These are phyloP conservation scores for Lepidochrysops patricia DNA, from an alignment of 2,888 invertebrate genomes.

Conservation along the genomic window DNA sequence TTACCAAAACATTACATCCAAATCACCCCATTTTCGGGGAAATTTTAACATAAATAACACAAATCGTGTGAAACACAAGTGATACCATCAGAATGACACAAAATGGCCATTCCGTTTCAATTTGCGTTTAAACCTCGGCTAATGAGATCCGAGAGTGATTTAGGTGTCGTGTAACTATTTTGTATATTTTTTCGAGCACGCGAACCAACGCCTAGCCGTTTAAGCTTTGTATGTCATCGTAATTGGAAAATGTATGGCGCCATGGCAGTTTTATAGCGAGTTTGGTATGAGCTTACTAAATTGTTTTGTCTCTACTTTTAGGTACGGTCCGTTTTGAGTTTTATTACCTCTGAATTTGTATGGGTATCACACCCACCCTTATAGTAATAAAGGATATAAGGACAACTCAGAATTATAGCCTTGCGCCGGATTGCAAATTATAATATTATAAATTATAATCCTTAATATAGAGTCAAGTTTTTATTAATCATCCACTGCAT, in stretches of 20 bases:
- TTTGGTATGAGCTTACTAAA: neutral
- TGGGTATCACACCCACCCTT: too few relatives aligned
- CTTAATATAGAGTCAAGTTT: neutral
- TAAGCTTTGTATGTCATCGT: slow-evolving; percentile 2
- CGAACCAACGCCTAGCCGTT: slow-evolving; percentile 12
- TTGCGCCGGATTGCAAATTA: too few relatives aligned
- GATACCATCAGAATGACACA: slow-evolving; percentile 17
- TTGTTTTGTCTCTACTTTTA: too few relatives aligned
- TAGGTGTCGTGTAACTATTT: slow-evolving; percentile 38
- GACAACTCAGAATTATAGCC: too few relatives aligned
- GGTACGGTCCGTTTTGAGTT: too few relatives aligned
- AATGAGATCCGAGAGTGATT: slow-evolving; percentile 62
- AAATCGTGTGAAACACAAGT: slow-evolving; percentile 11
- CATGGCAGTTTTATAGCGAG: neutral
- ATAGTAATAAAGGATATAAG: too few relatives aligned
- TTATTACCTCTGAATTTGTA: too few relatives aligned
- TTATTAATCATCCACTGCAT: too few relatives aligned
- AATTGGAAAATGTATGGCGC: slow-evolving; percentile 5
- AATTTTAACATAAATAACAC: neutral
- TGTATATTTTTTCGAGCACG: slow-evolving; percentile 14
- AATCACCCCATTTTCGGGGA: neutral
- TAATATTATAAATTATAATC: too few relatives aligned
- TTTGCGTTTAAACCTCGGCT: slow-evolving; percentile 45
- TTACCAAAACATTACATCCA: too few relatives aligned
- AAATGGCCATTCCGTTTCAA: slow-evolving; percentile 31